A percentile compares a stretch with the other conserved stretches of the same genome.
phyloP scores from a whole-genome alignment of 1,140 invertebrate species.

The Drosophila ambigua region DNA sequence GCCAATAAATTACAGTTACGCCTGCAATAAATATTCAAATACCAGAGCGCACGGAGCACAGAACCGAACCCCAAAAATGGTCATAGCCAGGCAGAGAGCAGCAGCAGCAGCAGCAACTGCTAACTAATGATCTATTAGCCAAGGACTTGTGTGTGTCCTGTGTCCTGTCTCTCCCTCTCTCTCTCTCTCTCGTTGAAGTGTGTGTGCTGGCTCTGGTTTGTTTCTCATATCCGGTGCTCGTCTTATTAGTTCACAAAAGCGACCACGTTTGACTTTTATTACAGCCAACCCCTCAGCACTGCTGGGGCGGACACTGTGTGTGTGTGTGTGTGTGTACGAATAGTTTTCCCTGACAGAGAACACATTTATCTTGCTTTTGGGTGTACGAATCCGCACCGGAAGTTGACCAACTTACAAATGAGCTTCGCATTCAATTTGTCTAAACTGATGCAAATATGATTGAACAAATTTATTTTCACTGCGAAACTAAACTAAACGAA shows the following conservation, averaged over 20 bases:
- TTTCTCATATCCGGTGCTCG: slow-evolving; percentile 58
- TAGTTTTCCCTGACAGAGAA: slow-evolving; percentile 43
- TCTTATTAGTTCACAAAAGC: slow-evolving; percentile 73
- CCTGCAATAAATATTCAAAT: slow-evolving; percentile 81
- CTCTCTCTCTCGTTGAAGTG: neutral
- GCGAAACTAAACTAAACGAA: slow-evolving; percentile 10
- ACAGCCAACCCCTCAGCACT: neutral
- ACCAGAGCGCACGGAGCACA: slow-evolving; percentile 13
- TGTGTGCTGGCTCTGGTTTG: slow-evolving; percentile 2
- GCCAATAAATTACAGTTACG: slow-evolving; percentile 75
- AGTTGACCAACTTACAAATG: slow-evolving; percentile 48
- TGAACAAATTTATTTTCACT: slow-evolving; percentile 61
- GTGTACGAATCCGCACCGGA: slow-evolving; percentile 25
- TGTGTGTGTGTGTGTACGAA: slow-evolving; percentile 5
- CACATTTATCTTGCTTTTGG: slow-evolving; percentile 60
- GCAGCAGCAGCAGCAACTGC: slow-evolving; percentile 30
- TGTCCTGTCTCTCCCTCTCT: slow-evolving; percentile 23
- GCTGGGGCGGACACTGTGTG: slow-evolving; percentile 21
- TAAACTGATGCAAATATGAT: slow-evolving; percentile 59
- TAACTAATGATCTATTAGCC: slow-evolving; percentile 80
- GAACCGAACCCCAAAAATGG: slow-evolving; percentile 48
- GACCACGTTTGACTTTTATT: slow-evolving; percentile 78
- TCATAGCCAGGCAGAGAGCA: slow-evolving; percentile 1
- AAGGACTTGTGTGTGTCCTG: slow-evolving; percentile 35
- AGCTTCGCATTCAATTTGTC: slow-evolving; percentile 65